Conservation (phyloP, 1,140 invertebrate genomes). For the Branchinecta lindahli region DNA sequence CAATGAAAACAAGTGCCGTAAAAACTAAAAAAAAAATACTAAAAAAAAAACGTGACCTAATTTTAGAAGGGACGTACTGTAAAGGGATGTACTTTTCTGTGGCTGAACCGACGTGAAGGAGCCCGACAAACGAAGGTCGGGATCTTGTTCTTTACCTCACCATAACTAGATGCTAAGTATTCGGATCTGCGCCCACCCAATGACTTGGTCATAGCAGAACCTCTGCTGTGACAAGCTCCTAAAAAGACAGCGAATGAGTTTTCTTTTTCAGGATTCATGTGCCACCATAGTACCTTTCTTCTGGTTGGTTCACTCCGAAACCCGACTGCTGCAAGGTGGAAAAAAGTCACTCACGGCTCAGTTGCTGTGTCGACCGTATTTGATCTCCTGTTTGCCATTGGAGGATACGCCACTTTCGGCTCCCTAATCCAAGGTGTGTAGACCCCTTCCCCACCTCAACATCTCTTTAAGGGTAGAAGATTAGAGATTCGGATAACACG, state of each 20-base stretch:
- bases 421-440: conserved; percentile 55
- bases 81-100: no score
- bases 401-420: conserved; percentile 68
- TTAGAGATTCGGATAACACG: neutral
- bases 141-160: no score
- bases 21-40: no score
- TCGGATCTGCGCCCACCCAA: no score
- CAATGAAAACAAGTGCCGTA: no score
- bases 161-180: no score
- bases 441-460: neutral
- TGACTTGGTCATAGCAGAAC: no score
- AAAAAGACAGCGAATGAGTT: neutral
- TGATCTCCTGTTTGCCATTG: conserved; percentile 51
- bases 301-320: conserved; percentile 65
- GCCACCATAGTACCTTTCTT: conserved; percentile 76
- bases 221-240: no score
- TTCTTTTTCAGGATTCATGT: conserved; percentile 60
- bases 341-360: conserved; percentile 63
- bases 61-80: no score
- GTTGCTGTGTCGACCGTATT: conserved; percentile 54
- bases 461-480: neutral
- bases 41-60: no score
- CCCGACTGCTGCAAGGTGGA: conserved; percentile 59
- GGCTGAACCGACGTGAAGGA: no score
- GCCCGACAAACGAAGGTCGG: no score